A percentile compares a stretch with the other conserved stretches of the same genome.
These are phyloP conservation scores for Lophius piscatorius DNA, from an alignment of 2,113 vertebrate genomes.

Conservation along the genomic window DNA sequence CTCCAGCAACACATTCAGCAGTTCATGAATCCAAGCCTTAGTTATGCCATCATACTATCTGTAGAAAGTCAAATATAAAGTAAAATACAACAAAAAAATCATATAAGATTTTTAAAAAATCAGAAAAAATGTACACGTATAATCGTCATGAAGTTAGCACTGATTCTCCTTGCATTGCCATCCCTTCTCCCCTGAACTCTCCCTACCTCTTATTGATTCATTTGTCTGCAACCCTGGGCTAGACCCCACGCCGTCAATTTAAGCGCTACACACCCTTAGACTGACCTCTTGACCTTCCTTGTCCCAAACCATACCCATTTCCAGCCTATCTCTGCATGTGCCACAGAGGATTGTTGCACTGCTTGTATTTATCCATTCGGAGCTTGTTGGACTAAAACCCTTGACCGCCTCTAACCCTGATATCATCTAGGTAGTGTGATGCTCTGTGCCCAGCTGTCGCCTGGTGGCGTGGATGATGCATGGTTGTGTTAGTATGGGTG, in stretches of 20 bases:
- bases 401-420: conserved; percentile 60
- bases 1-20: conserved; percentile 84
- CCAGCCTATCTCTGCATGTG: conserved; percentile 80
- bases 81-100: conserved; percentile 55
- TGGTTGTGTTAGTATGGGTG: neutral
- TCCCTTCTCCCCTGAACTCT: conserved; percentile 46
- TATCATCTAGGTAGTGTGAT: conserved; percentile 80
- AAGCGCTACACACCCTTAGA: conserved; percentile 31
- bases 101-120: conserved; percentile 50
- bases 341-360: conserved; percentile 82
- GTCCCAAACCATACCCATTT: conserved; percentile 13
- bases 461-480: conserved; percentile 5
- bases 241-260: conserved; percentile 63
- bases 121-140: conserved; percentile 43
- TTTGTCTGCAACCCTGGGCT: conserved; percentile 85
- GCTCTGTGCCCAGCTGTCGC: conserved; percentile 23
- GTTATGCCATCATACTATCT: conserved; percentile 55
- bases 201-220: conserved; percentile 54
- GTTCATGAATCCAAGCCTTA: conserved; percentile 73
- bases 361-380: conserved; percentile 77
- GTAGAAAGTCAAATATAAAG: conserved; percentile 60
- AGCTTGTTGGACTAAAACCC: conserved; percentile 75
- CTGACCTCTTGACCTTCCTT: conserved; percentile 47
- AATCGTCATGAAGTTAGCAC: conserved; percentile 55
- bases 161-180: conserved; percentile 73